Percentiles rank a stretch among this genome's conserved stretches.
phyloP scores from a whole-genome alignment of 1,140 invertebrate genomes.

The Choristoneura fumiferana region DNA sequence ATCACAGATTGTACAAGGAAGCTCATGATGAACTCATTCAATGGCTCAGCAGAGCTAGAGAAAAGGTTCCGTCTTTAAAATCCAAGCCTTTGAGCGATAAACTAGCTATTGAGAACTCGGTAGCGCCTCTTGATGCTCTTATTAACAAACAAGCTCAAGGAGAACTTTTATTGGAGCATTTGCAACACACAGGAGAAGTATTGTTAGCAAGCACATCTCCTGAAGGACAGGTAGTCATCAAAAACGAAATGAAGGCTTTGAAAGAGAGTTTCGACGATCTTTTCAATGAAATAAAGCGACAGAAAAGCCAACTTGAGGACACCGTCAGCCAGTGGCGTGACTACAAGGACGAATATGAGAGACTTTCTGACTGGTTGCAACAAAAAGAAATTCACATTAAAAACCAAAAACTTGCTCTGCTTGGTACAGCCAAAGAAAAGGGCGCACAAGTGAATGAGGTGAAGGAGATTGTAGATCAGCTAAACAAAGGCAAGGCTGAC shows the following conservation, averaged over 20 bases:
- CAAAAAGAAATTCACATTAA: slow-evolving; percentile 95
- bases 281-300: slow-evolving; percentile 91
- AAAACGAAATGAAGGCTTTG: slow-evolving; percentile 90
- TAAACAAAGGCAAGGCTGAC: slow-evolving; percentile 89
- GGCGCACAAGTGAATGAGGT: slow-evolving; percentile 90
- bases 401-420: slow-evolving; percentile 91
- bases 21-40: slow-evolving; percentile 91
- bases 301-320: slow-evolving; percentile 90
- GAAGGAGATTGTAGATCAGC: slow-evolving; percentile 86
- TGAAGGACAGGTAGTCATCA: slow-evolving; percentile 88
- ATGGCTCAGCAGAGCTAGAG: slow-evolving; percentile 91
- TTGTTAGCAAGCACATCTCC: slow-evolving; percentile 89
- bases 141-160: slow-evolving; percentile 95
- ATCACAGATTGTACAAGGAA: slow-evolving; percentile 93
- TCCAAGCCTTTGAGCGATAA: slow-evolving; percentile 92
- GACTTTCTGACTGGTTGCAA: slow-evolving; percentile 95
- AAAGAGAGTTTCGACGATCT: slow-evolving; percentile 91
- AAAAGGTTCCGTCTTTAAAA: slow-evolving; percentile 92
- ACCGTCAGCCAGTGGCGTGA: slow-evolving; percentile 92
- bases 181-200: slow-evolving; percentile 91
- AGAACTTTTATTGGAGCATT: slow-evolving; percentile 90
- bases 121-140: slow-evolving; percentile 90
- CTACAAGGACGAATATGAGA: slow-evolving; percentile 95
- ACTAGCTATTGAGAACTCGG: slow-evolving; percentile 91
- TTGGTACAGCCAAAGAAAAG: slow-evolving; percentile 91